phyloP scores from a whole-genome alignment of 2,888 invertebrate species.

The Gymnoscelis rufifasciata region DNA sequence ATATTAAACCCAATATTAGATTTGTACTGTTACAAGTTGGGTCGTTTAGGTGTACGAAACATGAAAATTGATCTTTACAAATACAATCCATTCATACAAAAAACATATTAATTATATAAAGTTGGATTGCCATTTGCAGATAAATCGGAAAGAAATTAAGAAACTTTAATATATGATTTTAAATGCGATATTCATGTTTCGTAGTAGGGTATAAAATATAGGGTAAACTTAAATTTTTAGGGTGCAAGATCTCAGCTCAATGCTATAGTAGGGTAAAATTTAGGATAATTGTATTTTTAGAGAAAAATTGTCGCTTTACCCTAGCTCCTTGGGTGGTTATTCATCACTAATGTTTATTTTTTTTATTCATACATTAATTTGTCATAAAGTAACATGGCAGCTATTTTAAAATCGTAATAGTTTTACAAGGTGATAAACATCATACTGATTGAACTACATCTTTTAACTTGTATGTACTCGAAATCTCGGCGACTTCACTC shows the following conservation, averaged over 20 bases:
- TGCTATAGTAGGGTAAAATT: constrained; percentile 64
- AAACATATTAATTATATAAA: too few species aligned
- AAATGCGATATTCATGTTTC: constrained; percentile 25
- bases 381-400: too few species aligned
- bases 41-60: constrained; percentile 19
- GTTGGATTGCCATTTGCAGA: too few species aligned
- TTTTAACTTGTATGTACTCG: too few species aligned
- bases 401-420: too few species aligned
- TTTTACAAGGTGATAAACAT: too few species aligned
- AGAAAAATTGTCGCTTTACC: constrained; percentile 66
- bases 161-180: too few species aligned
- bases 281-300: constrained; percentile 57
- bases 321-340: constrained; percentile 55
- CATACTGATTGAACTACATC: too few species aligned
- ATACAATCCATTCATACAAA: too few species aligned
- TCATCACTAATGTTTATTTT: constrained; percentile 1
- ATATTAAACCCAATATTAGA: constrained; percentile 13
- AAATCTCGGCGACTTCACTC: too few species aligned
- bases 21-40: constrained; percentile 10
- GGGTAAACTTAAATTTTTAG: constrained; percentile 33
- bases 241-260: constrained; percentile 78
- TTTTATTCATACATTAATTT: constrained; percentile 3
- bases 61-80: constrained; percentile 14
- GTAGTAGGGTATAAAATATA: constrained; percentile 15
- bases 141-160: too few species aligned